phyloP scores from a whole-genome alignment of 2,797 vertebrate genomes.

The Falco rusticolus region DNA sequence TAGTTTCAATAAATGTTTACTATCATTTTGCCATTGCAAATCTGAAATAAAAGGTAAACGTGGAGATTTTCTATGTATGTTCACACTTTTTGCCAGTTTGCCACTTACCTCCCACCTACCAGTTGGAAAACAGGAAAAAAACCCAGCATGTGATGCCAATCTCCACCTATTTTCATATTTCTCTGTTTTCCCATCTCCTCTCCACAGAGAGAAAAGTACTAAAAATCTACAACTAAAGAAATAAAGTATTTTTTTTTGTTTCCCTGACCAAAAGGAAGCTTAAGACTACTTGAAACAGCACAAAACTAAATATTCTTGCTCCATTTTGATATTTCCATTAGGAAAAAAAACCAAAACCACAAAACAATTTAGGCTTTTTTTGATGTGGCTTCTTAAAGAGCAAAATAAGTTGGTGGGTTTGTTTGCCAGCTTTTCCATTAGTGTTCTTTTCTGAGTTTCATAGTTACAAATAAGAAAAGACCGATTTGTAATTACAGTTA shows the following conservation, averaged over 20 bases:
- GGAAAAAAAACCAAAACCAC: accelerated
- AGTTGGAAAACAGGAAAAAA: slow-evolving; percentile 49
- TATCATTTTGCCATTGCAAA: slow-evolving; percentile 17
- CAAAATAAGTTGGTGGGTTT: not conserved
- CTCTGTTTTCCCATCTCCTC: not conserved
- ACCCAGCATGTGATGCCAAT: not conserved
- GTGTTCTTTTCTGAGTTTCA: not conserved
- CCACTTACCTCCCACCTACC: slow-evolving; percentile 68
- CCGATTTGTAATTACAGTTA: not conserved
- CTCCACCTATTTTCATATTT: slow-evolving; percentile 49
- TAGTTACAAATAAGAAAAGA: not conserved
- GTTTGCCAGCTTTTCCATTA: not conserved
- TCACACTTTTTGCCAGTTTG: slow-evolving; percentile 65
- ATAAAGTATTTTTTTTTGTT: not conserved
- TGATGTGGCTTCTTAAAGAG: not conserved
- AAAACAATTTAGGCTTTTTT: not conserved
- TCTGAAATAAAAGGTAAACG: slow-evolving; percentile 55
- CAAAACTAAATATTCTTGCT: not conserved
- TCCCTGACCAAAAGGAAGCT: not conserved
- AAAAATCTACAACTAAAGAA: not conserved
- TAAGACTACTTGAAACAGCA: not conserved
- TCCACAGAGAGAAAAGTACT: not conserved
- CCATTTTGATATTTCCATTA: not conserved
- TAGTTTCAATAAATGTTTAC: slow-evolving; percentile 44
- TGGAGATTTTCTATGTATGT: slow-evolving; percentile 42